Conservation (phyloP, 2,888 invertebrate species). For the Drosophila incognita region DNA sequence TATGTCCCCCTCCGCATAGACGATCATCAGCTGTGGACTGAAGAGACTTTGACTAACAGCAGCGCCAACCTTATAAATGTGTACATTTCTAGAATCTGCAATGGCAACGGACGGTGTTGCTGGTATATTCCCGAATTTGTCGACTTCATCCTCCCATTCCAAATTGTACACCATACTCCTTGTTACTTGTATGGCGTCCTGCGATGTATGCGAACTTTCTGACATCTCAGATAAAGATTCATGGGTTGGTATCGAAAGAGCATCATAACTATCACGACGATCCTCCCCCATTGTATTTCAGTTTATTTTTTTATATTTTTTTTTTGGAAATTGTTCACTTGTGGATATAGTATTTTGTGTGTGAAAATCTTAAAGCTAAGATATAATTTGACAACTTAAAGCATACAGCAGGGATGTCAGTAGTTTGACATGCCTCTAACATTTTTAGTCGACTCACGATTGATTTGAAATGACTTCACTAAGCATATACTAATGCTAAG, state of each 20-base stretch:
- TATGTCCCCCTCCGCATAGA: conserved; percentile 51
- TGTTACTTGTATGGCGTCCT: conserved; percentile 10
- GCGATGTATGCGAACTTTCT: not conserved
- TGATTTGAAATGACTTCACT: not conserved
- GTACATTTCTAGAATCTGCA: not conserved
- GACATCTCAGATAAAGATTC: not conserved
- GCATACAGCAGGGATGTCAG: not conserved
- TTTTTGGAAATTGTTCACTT: not conserved
- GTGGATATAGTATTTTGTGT: not conserved
- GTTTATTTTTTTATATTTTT: fast-evolving
- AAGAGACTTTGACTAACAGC: not conserved
- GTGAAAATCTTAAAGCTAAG: not conserved
- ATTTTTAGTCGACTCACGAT: not conserved
- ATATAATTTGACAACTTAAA: conserved; percentile 11
- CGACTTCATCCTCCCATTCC: not conserved
- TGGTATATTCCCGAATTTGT: not conserved
- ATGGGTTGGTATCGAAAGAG: conserved; percentile 36
- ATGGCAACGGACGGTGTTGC: conserved; percentile 29
- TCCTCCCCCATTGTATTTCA: conserved; percentile 5
- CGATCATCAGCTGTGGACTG: conserved; percentile 55
- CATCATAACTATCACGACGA: conserved; percentile 25
- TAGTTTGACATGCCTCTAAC: not conserved
- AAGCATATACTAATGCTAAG: not conserved
- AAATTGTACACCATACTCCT: conserved; percentile 31
- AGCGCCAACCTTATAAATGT: fast-evolving